These are phyloP conservation scores for Nibea coibor DNA, from an alignment of 2,113 vertebrate species.

Conservation along the genomic window DNA sequence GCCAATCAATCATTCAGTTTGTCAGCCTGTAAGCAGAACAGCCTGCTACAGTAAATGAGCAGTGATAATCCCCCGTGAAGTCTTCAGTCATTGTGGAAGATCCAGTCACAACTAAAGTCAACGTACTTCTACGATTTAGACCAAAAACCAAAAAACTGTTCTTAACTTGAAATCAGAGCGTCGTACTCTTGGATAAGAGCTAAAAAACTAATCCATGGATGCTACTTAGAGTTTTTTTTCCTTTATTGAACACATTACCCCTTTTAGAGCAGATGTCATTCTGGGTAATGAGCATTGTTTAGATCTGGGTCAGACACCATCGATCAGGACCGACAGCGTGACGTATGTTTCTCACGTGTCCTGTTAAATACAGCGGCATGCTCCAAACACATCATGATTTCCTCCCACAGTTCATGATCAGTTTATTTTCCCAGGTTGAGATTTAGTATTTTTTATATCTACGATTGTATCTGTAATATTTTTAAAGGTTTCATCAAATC, in stretches of 20 bases:
- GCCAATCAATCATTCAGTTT: conserved; percentile 37
- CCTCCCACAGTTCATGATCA: not conserved
- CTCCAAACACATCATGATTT: too few species aligned
- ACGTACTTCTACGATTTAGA: not conserved
- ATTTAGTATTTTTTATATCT: too few species aligned
- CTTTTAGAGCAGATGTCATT: not conserved
- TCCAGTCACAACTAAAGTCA: too few species aligned
- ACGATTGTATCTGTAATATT: too few species aligned
- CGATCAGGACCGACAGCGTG: not conserved
- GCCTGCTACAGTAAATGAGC: not conserved
- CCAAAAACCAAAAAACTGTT: not conserved
- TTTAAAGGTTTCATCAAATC: not conserved
- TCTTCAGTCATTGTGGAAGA: not conserved
- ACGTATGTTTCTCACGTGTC: not conserved
- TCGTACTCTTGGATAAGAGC: not conserved
- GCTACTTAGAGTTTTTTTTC: not conserved
- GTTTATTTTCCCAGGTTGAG: not conserved
- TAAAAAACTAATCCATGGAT: not conserved
- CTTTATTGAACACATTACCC: not conserved
- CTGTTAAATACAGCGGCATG: not conserved
- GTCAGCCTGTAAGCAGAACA: conserved; percentile 21
- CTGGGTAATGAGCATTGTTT: not conserved
- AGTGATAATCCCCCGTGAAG: not conserved
- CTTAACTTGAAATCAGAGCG: not conserved
- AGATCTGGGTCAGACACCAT: conserved; percentile 1